These are phyloP conservation scores for Sphenodon punctatus DNA, from an alignment of 2,797 vertebrate genomes.

Conservation along the genomic window DNA sequence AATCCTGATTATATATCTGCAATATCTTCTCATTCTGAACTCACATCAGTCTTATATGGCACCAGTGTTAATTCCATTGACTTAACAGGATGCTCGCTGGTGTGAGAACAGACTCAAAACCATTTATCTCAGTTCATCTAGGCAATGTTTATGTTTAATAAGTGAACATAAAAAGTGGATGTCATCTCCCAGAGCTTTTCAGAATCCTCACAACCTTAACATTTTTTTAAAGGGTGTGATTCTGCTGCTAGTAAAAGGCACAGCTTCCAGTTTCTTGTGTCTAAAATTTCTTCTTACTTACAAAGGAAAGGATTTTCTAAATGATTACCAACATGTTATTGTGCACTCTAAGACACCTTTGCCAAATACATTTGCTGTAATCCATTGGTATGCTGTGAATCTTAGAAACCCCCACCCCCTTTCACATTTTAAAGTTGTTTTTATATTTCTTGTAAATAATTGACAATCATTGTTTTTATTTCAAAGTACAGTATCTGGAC, in stretches of 20 bases:
- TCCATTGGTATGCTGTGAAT: conserved; percentile 45
- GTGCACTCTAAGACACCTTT: not conserved
- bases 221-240: no score
- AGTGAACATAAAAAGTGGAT: not conserved
- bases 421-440: conserved; percentile 32
- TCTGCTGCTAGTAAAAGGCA: not conserved
- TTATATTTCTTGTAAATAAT: conserved; percentile 59
- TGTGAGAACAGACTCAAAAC: not conserved
- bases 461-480: conserved; percentile 57
- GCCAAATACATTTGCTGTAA: conserved; percentile 35
- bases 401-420: not conserved
- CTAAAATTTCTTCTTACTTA: not conserved
- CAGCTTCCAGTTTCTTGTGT: not conserved
- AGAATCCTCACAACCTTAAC: not conserved
- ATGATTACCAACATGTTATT: not conserved
- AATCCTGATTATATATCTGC: not conserved
- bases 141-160: not conserved
- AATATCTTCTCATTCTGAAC: not conserved
- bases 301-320: not conserved
- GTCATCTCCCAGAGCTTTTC: not conserved
- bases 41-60: not conserved
- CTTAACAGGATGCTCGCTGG: not conserved
- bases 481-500: conserved; percentile 50
- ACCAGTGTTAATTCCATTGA: not conserved
- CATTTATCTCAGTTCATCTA: not conserved